A percentile compares a stretch with the other conserved stretches of the same genome.
These are phyloP conservation scores for Nephila pilipes DNA, from an alignment of 1,140 invertebrate genomes.

Conservation along the genomic window DNA sequence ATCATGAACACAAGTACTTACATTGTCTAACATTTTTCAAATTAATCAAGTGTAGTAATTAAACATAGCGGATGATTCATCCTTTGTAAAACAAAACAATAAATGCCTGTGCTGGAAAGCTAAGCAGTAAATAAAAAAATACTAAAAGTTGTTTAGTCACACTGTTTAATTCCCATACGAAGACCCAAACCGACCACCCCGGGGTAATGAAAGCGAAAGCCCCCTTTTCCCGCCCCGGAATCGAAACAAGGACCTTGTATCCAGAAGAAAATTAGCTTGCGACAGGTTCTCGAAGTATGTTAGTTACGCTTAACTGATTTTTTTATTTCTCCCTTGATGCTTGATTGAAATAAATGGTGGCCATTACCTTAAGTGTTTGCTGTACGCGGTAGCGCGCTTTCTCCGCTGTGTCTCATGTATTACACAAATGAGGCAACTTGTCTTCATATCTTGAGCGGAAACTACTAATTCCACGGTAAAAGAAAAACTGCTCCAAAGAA, in stretches of 20 bases:
- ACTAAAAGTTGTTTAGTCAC: not conserved
- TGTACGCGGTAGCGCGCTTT: conserved; percentile 44
- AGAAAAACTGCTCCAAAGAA: conserved; percentile 30
- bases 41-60: too few relatives aligned
- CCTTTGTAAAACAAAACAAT: not conserved
- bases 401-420: conserved; percentile 51
- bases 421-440: conserved; percentile 76
- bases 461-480: conserved; percentile 57
- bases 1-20: too few relatives aligned
- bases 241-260: not conserved
- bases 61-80: too few relatives aligned
- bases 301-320: conserved; percentile 67
- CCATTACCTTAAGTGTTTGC: conserved; percentile 75
- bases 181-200: not conserved
- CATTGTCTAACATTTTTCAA: too few relatives aligned
- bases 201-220: not conserved
- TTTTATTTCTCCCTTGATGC: conserved; percentile 56
- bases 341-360: conserved; percentile 75
- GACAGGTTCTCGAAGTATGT: conserved; percentile 41
- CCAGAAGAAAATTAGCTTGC: conserved; percentile 26
- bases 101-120: not conserved
- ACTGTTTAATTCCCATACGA: not conserved
- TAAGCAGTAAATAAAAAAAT: not conserved
- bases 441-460: conserved; percentile 71
- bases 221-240: not conserved